Conservation (phyloP, 2,797 vertebrate species). For the Sciaenops ocellatus region DNA sequence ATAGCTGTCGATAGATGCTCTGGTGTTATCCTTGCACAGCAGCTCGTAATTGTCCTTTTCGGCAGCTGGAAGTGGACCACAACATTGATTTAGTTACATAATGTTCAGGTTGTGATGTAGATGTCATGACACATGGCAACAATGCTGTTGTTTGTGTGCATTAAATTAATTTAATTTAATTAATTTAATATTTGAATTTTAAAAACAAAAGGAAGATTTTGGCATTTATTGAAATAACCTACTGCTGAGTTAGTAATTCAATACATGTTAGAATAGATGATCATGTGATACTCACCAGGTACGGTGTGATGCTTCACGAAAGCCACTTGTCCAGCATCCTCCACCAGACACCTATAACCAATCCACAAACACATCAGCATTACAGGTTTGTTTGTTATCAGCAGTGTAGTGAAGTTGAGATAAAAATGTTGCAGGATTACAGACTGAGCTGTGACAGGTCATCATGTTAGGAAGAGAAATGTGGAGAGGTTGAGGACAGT, state of each 20-base stretch:
- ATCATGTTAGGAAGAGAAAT: neutral
- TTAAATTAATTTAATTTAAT: too few relatives aligned
- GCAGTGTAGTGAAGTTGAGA: neutral
- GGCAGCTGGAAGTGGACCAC: conserved; percentile 59
- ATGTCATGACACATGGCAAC: neutral
- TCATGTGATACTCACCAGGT: conserved; percentile 82
- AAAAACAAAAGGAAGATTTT: neutral
- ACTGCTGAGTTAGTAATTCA: neutral
- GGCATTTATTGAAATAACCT: neutral
- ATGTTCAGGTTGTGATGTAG: neutral
- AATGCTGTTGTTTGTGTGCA: neutral
- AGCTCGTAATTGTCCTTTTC: conserved; percentile 87
- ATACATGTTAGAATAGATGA: neutral
- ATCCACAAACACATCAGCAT: conserved; percentile 1
- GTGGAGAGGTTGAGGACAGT: neutral
- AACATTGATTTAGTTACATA: neutral
- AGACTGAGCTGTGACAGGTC: neutral
- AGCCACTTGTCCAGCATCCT: conserved; percentile 88
- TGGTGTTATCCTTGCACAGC: conserved; percentile 88
- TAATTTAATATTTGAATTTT: too few relatives aligned
- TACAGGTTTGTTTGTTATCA: neutral
- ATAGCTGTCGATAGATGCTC: conserved; percentile 80
- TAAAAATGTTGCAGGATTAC: neutral
- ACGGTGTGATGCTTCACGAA: conserved; percentile 92
- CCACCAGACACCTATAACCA: conserved; percentile 88